Conservation (phyloP, 1,140 invertebrate species). For the Dendroctonus ponderosae region DNA sequence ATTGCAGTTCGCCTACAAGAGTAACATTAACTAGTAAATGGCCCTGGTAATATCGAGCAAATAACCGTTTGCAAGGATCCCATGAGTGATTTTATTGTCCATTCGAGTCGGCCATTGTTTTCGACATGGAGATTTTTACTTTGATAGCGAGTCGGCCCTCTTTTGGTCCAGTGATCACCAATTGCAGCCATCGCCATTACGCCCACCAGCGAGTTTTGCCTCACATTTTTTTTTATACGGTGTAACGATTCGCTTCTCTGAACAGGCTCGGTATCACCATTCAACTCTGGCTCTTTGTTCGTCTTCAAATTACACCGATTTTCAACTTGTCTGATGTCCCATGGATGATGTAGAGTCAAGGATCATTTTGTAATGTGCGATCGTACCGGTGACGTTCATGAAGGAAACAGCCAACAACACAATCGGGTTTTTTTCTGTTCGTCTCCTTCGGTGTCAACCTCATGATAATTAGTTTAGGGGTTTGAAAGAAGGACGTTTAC, state of each 20-base stretch:
- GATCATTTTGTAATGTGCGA: no score
- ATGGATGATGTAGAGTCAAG: no score
- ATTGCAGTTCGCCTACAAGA: no score
- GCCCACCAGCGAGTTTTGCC: conserved; percentile 25
- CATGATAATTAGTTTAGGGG: no score
- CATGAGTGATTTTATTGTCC: conserved; percentile 20
- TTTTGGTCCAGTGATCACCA: conserved; percentile 32
- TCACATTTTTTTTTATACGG: conserved; percentile 13
- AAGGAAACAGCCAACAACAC: no score
- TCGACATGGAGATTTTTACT: conserved; percentile 30
- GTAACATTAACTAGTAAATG: no score
- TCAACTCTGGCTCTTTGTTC: conserved; percentile 11
- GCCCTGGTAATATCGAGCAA: no score
- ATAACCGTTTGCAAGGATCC: neutral
- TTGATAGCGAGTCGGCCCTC: conserved; percentile 26
- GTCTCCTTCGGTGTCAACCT: no score
- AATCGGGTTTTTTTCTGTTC: no score
- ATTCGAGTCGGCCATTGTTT: conserved; percentile 31
- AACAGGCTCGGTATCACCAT: neutral
- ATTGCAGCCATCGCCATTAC: conserved; percentile 27
- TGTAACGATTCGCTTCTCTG: neutral
- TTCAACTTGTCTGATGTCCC: conserved; percentile 4
- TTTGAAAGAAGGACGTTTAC: no score
- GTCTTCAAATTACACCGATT: conserved; percentile 17
- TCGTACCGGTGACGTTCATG: no score